A percentile compares a stretch with the other conserved stretches of the same genome.
Evolutionary conservation across 2,888 invertebrate genomes (phyloP).

Genomic region (Protula sp.): DNA sequence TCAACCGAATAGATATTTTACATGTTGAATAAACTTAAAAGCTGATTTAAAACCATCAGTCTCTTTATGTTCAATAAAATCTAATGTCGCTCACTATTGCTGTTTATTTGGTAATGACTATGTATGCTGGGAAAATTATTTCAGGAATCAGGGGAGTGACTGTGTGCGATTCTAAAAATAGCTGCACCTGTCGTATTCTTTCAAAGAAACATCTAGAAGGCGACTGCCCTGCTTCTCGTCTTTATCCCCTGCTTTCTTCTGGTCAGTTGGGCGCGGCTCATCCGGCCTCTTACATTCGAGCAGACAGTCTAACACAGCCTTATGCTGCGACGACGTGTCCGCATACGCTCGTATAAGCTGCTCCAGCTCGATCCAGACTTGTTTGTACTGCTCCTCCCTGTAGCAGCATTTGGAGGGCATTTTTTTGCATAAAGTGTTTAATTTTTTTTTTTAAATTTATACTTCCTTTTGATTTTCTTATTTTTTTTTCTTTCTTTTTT

Average conservation of each 20-base stretch:
- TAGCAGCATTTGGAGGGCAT: neutral
- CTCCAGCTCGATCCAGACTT: slow-evolving; percentile 86
- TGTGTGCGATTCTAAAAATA: too few relatives aligned
- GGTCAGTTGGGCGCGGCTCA: slow-evolving; percentile 7
- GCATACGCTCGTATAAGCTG: slow-evolving; percentile 72
- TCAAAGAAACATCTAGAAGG: neutral
- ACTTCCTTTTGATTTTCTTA: too few relatives aligned
- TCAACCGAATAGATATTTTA: too few relatives aligned
- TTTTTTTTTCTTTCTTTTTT: neutral
- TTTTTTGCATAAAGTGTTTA: too few relatives aligned
- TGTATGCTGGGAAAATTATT: too few relatives aligned
- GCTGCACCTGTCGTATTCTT: neutral
- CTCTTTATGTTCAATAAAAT: too few relatives aligned
- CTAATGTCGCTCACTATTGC: too few relatives aligned
- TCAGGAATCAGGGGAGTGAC: too few relatives aligned
- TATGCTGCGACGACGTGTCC: slow-evolving; percentile 68
- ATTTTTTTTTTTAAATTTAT: slow-evolving; percentile 2
- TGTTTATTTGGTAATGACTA: too few relatives aligned
- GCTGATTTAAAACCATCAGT: too few relatives aligned
- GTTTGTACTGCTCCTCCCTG: slow-evolving; percentile 80
- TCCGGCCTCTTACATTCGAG: slow-evolving; percentile 68
- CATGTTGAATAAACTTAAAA: too few relatives aligned
- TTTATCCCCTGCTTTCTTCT: neutral
- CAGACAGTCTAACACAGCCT: slow-evolving; percentile 56
- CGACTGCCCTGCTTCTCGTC: neutral